Evolutionary conservation across 1,140 invertebrate species (phyloP), one percentile per base, ranked within the genome.

Genomic region (Caenorhabditis briggsae): DNA sequence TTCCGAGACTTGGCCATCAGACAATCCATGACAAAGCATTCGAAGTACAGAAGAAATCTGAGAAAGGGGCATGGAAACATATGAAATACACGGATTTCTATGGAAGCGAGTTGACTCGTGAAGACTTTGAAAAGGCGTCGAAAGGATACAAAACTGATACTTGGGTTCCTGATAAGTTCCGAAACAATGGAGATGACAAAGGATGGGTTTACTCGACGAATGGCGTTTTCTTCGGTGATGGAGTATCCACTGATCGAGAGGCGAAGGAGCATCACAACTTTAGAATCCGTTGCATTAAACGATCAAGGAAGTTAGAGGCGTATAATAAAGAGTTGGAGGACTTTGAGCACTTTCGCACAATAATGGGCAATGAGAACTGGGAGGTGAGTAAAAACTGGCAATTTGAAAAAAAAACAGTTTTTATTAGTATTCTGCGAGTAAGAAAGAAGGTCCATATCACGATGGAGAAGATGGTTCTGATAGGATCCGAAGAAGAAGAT

Each of bases 161-260:
- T 12, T 90, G 90, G 90, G 55, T 56, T 23, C 59, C 86, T 18
- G 90, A 90, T 50, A 70, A 86, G 20, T 83, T 91, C 48, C 74
- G 59, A 48, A 85, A 82, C 43, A 64, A 82, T 58, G 89, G 89
- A 70, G 89, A 90, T 46, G 88, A 84, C 41, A 82, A 89, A 18
- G 90, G 90, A 53, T 90, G 89, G 89, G 83, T 83, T 41, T 91
- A 91, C 43, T 87, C 86, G 11, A 82, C 58, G 23, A 64, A 86
- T 20, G 64, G 82, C 14, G 56, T 85, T 25, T 91, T 90, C 58
- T 88, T 88, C 70, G 85, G 59, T 16, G 58, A 70, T 59, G n/a
- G 23, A 43, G 56, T 58, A 7, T 56, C 41, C 3, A 43, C 70
- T 2, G 90, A 90, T 50, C 64, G 65, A 16, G 86, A 86, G 25